Base-by-base conservation (phyloP, 2,888 invertebrate genomes). In the Acleris emargana region DNA sequence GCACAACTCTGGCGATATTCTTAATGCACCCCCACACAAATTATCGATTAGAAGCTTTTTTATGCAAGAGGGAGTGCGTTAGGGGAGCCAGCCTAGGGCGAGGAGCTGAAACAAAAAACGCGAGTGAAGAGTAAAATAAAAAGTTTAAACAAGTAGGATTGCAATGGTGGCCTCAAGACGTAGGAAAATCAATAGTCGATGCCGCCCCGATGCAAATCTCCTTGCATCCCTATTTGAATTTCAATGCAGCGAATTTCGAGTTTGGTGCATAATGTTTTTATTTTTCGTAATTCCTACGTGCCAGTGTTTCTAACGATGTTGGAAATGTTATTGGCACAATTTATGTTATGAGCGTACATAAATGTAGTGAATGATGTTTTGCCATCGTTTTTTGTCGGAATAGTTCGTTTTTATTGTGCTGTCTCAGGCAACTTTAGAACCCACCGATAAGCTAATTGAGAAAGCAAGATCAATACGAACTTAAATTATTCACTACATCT, bases 31-130 rank as follows among this genome's bases (percentile, higher is more conserved):
- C 90, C 92, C 92, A 92, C 90, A 92, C 88, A 92, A 92, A 92
- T 92, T 92, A 92, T 92, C 92, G 92, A 92, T 92, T 92, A 92
- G 91, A 88, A 89, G 91, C 92, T 92, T 92, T 92, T 92, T 92
- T 92, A 92, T 92, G 92, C 92, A 92, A 92, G 92, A 92, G 92
- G 90, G 91, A 88, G 76, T 87, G 80, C 86, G 84, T 85, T 69
- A 82, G 88, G 92, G 91, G 91, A 84, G 84, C 77, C 77, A 74
- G 77, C 83, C 77, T 81, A 81, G 89, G 91, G 91, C 84, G 91
- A 86, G 87, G 85, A 88, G 91, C 86, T 91, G 92, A 92, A 92
- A 92, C 92, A 92, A 92, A 92, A 92, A 92, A 91, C 88, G 82
- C 81, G 87, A 86, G 89, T 87, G 91, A 88, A 90, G 92, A 92